Percentiles rank a stretch among this genome's conserved stretches.
phyloP scores from a whole-genome alignment of 2,797 vertebrate genomes.

The Enteromius argenteus region DNA sequence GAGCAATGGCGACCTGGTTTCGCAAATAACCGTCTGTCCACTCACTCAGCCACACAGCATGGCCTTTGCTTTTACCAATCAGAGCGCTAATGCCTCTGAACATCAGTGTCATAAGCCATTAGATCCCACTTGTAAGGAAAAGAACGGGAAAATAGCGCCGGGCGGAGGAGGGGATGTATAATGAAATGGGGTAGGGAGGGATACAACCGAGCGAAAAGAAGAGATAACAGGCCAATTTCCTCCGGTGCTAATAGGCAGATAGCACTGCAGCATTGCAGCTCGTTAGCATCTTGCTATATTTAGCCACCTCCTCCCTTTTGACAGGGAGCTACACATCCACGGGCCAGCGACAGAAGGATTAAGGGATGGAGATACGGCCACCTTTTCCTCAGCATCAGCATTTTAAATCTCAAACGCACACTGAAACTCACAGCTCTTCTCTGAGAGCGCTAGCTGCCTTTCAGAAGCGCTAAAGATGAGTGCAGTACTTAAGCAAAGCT shows the following conservation, averaged over 20 bases:
- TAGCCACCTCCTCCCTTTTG: conserved; percentile 41
- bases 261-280: conserved; percentile 37
- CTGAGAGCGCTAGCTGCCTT: conserved; percentile 35
- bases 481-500: conserved; percentile 48
- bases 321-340: conserved; percentile 36
- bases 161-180: neutral
- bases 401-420: conserved; percentile 34
- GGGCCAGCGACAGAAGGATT: conserved; percentile 33
- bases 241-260: conserved; percentile 35
- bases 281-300: conserved; percentile 54
- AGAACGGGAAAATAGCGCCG: conserved; percentile 26
- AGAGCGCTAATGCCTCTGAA: conserved; percentile 50
- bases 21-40: conserved; percentile 55
- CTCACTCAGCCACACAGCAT: conserved; percentile 60
- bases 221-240: conserved; percentile 54
- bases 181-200: conserved; percentile 19
- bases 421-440: conserved; percentile 31
- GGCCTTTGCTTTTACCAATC: conserved; percentile 43
- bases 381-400: conserved; percentile 40
- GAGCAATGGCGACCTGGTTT: conserved; percentile 21
- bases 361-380: conserved; percentile 33
- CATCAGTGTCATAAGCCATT: conserved; percentile 61
- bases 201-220: conserved; percentile 17
- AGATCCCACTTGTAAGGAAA: conserved; percentile 50
- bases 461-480: conserved; percentile 38